Percentiles rank a stretch among this genome's conserved stretches.
Conservation (phyloP, 2,113 vertebrate genomes). For the Setophaga kirtlandii region DNA sequence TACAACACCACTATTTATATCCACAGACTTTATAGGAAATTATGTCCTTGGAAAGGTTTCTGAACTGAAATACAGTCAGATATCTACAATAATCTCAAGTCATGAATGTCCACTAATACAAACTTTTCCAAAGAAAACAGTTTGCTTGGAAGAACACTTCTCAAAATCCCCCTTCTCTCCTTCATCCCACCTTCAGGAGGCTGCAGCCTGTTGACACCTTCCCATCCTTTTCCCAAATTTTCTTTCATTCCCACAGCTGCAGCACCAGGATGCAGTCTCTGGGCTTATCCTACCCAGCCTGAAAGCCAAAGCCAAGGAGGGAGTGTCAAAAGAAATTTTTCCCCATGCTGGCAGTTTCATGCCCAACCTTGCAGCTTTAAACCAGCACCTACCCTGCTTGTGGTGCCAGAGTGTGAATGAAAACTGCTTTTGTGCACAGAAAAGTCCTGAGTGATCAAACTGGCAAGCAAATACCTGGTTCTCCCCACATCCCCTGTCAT, state of each 20-base stretch:
- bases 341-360: neutral
- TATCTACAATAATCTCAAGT: neutral
- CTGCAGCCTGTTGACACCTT: neutral
- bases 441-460: neutral
- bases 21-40: neutral
- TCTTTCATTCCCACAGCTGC: neutral
- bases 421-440: neutral
- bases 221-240: neutral
- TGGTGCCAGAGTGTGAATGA: neutral
- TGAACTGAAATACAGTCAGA: neutral
- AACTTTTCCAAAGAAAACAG: neutral
- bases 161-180: neutral
- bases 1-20: neutral
- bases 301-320: neutral
- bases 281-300: neutral
- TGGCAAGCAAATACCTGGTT: neutral
- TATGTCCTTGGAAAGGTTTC: neutral
- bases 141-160: neutral
- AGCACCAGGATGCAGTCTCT: neutral
- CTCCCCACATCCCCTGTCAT: neutral
- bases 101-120: neutral
- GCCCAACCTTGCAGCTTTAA: neutral
- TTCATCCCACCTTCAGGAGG: neutral
- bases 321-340: accelerated
- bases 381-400: neutral